These are phyloP conservation scores for Phragmatobia fuliginosa DNA, from an alignment of 2,888 invertebrate species.

Conservation along the genomic window DNA sequence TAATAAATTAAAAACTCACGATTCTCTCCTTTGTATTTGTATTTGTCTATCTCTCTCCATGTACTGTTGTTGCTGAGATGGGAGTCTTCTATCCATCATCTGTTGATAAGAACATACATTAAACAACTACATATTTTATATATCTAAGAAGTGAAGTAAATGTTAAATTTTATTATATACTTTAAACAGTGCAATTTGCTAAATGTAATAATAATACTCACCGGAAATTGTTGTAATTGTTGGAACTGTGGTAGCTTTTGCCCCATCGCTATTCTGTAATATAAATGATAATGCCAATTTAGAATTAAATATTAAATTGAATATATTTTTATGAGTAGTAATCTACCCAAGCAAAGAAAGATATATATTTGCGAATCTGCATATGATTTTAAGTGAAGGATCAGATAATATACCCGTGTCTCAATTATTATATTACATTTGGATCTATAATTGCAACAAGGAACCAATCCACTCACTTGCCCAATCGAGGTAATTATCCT, in stretches of 20 bases:
- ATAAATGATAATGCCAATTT: conserved; percentile 9
- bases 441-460: too few relatives aligned
- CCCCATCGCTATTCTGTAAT: conserved; percentile 64
- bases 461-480: too few relatives aligned
- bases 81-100: conserved; percentile 74
- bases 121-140: conserved; percentile 15
- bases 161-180: too few relatives aligned
- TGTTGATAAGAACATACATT: conserved; percentile 49
- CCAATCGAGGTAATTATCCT: too few relatives aligned
- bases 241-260: conserved; percentile 61
- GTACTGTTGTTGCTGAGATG: conserved; percentile 77
- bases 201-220: conserved; percentile 33
- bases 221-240: conserved; percentile 63
- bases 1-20: conserved; percentile 51
- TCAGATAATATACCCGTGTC: too few relatives aligned
- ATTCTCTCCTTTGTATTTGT: conserved; percentile 68
- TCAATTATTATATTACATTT: too few relatives aligned
- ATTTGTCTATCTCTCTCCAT: conserved; percentile 74
- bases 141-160: background rate
- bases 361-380: too few relatives aligned
- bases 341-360: too few relatives aligned
- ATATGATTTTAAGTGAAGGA: too few relatives aligned
- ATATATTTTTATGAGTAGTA: background rate
- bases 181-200: too few relatives aligned
- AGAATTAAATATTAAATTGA: background rate